Evolutionary conservation across 2,797 vertebrate genomes (phyloP).

Genomic region (Coilia nasus): DNA sequence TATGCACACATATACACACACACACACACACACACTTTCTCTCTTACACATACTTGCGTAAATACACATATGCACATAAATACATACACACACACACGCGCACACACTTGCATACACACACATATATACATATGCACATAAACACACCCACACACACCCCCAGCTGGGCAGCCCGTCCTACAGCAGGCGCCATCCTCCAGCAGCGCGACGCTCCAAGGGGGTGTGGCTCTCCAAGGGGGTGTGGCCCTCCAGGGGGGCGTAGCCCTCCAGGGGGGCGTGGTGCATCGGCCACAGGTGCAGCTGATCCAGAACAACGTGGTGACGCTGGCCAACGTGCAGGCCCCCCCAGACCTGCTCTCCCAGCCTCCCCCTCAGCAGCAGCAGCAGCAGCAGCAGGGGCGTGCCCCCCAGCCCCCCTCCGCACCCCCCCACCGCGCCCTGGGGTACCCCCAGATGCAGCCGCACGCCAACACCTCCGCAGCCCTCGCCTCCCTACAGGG

Average conservation of each 20-base stretch:
- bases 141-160: neutral
- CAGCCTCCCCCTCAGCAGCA: slow-evolving; percentile 37
- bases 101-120: neutral
- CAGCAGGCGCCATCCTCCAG: slow-evolving; percentile 43
- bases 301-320: slow-evolving; percentile 59
- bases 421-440: neutral
- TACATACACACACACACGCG: neutral
- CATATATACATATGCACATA: neutral
- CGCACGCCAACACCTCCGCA: neutral
- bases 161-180: slow-evolving; percentile 55
- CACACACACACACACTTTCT: neutral
- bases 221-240: no score
- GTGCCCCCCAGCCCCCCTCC: no score
- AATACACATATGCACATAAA: no score
- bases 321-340: slow-evolving; percentile 56
- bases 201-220: slow-evolving; percentile 25
- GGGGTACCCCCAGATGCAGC: neutral
- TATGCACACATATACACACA: no score
- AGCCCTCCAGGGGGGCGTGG: slow-evolving; percentile 42
- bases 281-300: slow-evolving; percentile 59
- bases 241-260: no score
- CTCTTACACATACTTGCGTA: neutral
- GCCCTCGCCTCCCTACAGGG: slow-evolving; percentile 37
- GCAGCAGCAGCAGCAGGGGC: neutral
- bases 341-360: slow-evolving; percentile 48